Base-by-base conservation (phyloP, 2,888 invertebrate species). In the Drosophila koepferae region DNA sequence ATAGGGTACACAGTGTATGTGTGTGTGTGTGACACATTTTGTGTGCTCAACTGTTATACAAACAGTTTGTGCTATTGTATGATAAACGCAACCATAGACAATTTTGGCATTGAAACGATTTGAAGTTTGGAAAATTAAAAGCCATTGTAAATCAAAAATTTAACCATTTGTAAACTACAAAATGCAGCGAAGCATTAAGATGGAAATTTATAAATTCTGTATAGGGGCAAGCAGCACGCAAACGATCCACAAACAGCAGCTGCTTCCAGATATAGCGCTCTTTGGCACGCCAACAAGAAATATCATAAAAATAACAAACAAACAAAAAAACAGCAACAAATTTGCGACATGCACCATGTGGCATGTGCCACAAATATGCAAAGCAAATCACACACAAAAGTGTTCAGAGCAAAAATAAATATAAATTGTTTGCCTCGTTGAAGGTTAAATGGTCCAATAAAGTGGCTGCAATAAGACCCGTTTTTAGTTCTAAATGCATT, bases 181-280 rank as follows among this genome's bases (percentile, higher is more conserved):
- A 65, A 48, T 60, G 75, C 44, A 62, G n/a, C 36, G 38, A 49
- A 53, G 74, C 69, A 68, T 49, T 44, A 64, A 61, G 54, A 38
- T 28, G 49, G 10, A 51, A 51, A 78, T 76, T 74, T 68, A 62
- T 76, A n/a, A 64, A 48, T 9, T 41, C 48, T 28, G 31, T 31
- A 34, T 9, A 20, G 20, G 18, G 38, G 23, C 28, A 49, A 49
- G 10, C 9, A 48, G 20, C 59, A 56, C 49, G 59, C 38, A 63
- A 63, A 18, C 14, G 46, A 20, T n/a, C 16, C 58, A 54, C 36
- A 53, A 8, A 20, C 28, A 43, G 59, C 16, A 41, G 12, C 23
- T 60, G 36, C 34, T 5, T 7, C 16, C 46, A 46, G 16, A 49
- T 48, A 49, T 48, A 49, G 48, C 28, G 43, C 41, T 18, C 48